Evolutionary conservation across 2,113 vertebrate genomes (phyloP).

Genomic region (Myotis lucifugus): DNA sequence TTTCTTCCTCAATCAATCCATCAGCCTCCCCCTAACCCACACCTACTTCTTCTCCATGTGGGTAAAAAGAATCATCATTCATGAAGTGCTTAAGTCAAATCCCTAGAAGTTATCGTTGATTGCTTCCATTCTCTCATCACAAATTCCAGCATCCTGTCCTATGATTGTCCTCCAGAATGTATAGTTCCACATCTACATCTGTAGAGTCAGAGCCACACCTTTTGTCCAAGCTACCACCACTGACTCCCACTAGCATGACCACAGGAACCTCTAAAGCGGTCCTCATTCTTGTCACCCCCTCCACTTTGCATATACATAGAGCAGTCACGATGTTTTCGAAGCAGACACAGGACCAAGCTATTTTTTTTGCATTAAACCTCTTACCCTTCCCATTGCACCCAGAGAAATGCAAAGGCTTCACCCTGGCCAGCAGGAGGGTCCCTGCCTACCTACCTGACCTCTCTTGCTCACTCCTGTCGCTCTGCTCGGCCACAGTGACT

Average conservation of each 20-base stretch:
- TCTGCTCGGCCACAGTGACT: background rate
- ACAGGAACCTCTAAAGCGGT: background rate
- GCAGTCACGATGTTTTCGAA: background rate
- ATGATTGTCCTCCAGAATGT: background rate
- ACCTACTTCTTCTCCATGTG: background rate
- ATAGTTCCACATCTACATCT: background rate
- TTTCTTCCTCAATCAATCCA: background rate
- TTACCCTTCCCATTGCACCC: background rate
- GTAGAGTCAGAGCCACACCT: background rate
- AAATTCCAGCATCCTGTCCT: background rate
- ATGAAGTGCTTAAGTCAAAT: background rate
- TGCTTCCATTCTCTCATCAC: background rate
- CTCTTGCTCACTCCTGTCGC: background rate
- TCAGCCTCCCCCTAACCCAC: rapidly evolving
- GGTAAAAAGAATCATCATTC: background rate
- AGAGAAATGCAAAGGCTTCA: background rate
- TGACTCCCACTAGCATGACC: background rate
- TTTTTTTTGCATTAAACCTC: background rate
- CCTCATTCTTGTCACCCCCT: background rate
- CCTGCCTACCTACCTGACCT: background rate
- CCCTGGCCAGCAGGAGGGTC: background rate
- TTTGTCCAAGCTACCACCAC: background rate
- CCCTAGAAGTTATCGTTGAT: background rate
- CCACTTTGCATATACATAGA: background rate
- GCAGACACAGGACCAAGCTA: background rate